Percentiles rank a stretch among this genome's conserved stretches.
These are phyloP conservation scores for Cephus nigrinus DNA, from an alignment of 2,888 invertebrate species.

Conservation along the genomic window DNA sequence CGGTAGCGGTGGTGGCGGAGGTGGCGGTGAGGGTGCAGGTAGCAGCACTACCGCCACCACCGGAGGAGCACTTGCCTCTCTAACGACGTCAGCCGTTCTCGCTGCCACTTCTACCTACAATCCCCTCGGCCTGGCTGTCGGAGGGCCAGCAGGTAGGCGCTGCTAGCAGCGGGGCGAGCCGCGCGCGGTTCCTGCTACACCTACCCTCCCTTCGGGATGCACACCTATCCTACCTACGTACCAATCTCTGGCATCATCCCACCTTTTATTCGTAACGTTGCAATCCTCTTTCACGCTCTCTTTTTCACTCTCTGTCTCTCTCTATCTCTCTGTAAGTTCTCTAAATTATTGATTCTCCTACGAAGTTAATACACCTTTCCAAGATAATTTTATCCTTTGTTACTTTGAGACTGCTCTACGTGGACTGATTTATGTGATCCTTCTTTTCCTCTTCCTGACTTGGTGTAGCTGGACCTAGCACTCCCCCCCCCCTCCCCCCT, in stretches of 20 bases:
- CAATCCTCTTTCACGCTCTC: conserved; percentile 26
- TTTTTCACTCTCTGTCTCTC: conserved; percentile 9
- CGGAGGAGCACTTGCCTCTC: conserved; percentile 60
- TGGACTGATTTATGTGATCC: conserved; percentile 13
- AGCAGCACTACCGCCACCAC: conserved; percentile 12
- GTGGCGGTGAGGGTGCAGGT: conserved; percentile 42
- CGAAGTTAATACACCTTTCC: background rate
- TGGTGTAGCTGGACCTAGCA: conserved; percentile 65
- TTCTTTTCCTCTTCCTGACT: background rate
- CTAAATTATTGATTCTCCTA: background rate
- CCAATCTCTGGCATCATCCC: background rate
- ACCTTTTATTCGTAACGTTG: background rate
- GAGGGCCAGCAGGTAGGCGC: conserved; percentile 80
- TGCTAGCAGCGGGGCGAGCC: conserved; percentile 65
- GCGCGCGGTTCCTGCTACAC: conserved; percentile 65
- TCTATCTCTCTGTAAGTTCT: background rate
- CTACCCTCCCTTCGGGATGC: conserved; percentile 34
- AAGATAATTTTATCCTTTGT: background rate
- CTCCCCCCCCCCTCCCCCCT: conserved; percentile 41
- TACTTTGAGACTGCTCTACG: background rate
- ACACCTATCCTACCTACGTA: background rate
- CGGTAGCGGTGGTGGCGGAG: conserved; percentile 65
- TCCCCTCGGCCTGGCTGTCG: conserved; percentile 87
- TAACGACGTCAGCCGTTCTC: conserved; percentile 62
- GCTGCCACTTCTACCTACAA: conserved; percentile 78